Conservation (phyloP, 2,113 vertebrate species). For the Corapipo altera region DNA sequence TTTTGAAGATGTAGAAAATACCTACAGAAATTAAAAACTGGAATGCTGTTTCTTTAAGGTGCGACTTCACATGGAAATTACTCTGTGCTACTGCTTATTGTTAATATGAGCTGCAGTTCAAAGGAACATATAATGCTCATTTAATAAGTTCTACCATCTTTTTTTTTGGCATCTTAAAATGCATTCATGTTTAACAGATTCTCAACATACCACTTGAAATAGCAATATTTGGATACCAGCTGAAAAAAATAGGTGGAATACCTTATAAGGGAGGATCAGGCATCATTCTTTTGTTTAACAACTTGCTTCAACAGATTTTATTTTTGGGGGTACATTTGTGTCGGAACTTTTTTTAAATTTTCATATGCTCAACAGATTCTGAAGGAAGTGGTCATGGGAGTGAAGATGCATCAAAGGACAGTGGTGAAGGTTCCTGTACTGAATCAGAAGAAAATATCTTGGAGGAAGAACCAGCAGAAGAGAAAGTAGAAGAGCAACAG, state of each 20-base stretch:
- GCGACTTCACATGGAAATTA: background rate
- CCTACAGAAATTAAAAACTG: background rate
- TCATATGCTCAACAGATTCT: constrained; percentile 87
- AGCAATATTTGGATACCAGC: constrained; percentile 45
- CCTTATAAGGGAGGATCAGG: constrained; percentile 62
- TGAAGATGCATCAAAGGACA: constrained; percentile 93
- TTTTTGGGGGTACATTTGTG: constrained; percentile 78
- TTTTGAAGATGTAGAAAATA: background rate
- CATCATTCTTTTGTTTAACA: constrained; percentile 69
- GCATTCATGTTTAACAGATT: constrained; percentile 40
- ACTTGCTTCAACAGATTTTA: constrained; percentile 62
- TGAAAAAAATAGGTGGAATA: constrained; percentile 59
- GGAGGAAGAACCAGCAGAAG: constrained; percentile 78
- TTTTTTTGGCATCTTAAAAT: constrained; percentile 32
- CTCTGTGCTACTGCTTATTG: background rate
- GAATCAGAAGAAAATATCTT: constrained; percentile 86
- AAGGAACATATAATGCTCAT: background rate
- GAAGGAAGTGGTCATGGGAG: constrained; percentile 94
- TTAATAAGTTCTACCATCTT: constrained; percentile 27
- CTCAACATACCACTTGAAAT: constrained; percentile 43
- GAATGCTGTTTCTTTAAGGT: constrained; percentile 1
- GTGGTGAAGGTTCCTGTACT: constrained; percentile 87
- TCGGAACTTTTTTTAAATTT: constrained; percentile 79
- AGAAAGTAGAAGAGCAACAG: constrained; percentile 70
- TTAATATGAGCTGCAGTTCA: constrained; percentile 1